Evolutionary conservation across 2,113 vertebrate species (phyloP).

Genomic region (Poeciliopsis turrubarensis): DNA sequence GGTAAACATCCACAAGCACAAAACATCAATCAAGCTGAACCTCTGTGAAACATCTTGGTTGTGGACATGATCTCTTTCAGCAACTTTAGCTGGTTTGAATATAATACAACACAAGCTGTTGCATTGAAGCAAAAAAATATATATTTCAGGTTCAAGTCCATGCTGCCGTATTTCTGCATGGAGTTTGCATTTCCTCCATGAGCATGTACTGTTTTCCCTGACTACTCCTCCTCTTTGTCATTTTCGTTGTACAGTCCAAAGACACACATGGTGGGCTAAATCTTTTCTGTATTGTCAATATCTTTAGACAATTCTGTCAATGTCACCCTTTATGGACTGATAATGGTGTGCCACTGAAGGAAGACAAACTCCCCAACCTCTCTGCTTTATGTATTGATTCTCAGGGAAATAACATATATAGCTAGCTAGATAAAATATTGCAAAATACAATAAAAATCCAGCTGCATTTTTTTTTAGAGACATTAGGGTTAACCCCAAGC

Average conservation of each 20-base stretch:
- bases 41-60: conserved; percentile 20
- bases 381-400: no score
- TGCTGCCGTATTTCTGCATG: not conserved
- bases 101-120: not conserved
- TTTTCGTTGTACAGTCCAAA: not conserved
- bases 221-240: not conserved
- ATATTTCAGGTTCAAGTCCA: not conserved
- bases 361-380: no score
- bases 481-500: not conserved
- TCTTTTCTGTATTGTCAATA: not conserved
- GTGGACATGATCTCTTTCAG: not conserved
- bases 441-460: not conserved
- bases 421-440: not conserved
- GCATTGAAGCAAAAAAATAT: no score
- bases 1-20: conserved; percentile 5
- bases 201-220: not conserved
- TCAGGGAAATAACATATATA: no score
- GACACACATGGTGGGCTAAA: not conserved
- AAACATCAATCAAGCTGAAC: conserved; percentile 6
- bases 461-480: not conserved
- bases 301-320: not conserved
- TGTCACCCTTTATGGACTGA: not conserved
- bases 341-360: no score
- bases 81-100: not conserved
- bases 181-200: not conserved